A percentile compares a stretch with the other conserved stretches of the same genome.
These are phyloP conservation scores for Amphimallon solstitiale DNA, from an alignment of 2,888 invertebrate genomes.

Conservation along the genomic window DNA sequence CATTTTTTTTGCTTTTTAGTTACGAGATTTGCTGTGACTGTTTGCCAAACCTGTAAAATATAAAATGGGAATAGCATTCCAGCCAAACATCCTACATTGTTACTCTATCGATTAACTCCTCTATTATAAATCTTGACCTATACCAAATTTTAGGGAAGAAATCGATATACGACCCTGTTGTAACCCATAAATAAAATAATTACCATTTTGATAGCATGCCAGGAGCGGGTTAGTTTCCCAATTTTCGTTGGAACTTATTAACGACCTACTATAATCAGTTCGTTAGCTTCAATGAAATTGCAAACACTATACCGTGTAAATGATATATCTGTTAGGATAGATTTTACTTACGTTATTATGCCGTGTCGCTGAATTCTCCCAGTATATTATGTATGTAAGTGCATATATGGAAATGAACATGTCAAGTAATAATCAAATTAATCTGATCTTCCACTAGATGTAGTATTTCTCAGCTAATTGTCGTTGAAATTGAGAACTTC, in stretches of 20 bases:
- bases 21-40: no score
- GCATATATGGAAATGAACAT: neutral
- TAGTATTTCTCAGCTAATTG: constrained; percentile 4
- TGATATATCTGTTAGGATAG: neutral
- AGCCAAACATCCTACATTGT: no score
- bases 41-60: no score
- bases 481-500: constrained; percentile 16
- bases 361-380: neutral
- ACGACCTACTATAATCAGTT: constrained; percentile 18
- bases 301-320: neutral
- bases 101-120: no score
- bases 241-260: constrained; percentile 32
- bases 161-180: constrained; percentile 13
- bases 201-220: constrained; percentile 38
- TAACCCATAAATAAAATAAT: constrained; percentile 38
- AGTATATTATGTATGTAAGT: neutral
- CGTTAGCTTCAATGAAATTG: constrained; percentile 7
- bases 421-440: constrained; percentile 3
- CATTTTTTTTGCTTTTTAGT: no score
- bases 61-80: no score
- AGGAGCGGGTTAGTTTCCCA: constrained; percentile 24
- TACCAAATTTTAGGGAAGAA: neutral
- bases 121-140: neutral
- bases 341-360: neutral
- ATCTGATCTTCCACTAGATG: constrained; percentile 1